A percentile compares a stretch with the other conserved stretches of the same genome.
phyloP scores from a whole-genome alignment of 2,797 vertebrate genomes.

The Neoniphon sammara region DNA sequence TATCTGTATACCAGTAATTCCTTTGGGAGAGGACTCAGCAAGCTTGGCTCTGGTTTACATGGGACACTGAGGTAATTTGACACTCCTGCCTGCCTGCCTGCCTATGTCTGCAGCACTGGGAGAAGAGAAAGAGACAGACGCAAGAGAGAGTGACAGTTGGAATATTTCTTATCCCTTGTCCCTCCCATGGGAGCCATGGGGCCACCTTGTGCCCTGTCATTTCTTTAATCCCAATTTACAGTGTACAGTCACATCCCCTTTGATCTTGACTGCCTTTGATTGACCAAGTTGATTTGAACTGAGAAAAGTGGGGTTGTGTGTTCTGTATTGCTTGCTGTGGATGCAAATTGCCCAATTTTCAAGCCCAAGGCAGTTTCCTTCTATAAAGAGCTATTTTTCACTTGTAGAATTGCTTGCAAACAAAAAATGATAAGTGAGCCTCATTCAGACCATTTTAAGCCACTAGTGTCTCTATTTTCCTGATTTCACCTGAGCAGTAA shows the following conservation, averaged over 20 bases:
- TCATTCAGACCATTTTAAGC: constrained; percentile 11
- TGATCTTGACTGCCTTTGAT: constrained; percentile 33
- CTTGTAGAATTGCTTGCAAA: constrained; percentile 5
- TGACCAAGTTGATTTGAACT: constrained; percentile 28
- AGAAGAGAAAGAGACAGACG: constrained; percentile 40
- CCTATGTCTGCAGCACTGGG: constrained; percentile 51
- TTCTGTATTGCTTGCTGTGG: constrained; percentile 15
- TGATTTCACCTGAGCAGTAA: constrained; percentile 7
- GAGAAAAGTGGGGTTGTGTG: constrained; percentile 8
- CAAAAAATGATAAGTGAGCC: background rate
- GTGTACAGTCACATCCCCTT: constrained; percentile 20
- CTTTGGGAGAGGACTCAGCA: constrained; percentile 97
- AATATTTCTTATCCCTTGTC: constrained; percentile 54
- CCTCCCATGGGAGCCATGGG: constrained; percentile 16
- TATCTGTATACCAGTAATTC: constrained; percentile 99
- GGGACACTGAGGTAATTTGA: constrained; percentile 94
- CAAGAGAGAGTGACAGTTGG: constrained; percentile 44
- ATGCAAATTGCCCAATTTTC: constrained; percentile 13
- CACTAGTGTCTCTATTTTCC: background rate
- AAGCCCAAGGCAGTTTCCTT: constrained; percentile 16
- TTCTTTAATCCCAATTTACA: constrained; percentile 34
- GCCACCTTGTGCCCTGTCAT: constrained; percentile 39
- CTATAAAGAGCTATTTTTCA: constrained; percentile 7
- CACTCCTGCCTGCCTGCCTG: constrained; percentile 31
- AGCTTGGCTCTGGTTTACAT: constrained; percentile 96